These are phyloP conservation scores for Saturnia japonica DNA, from an alignment of 2,888 invertebrate species.

Conservation along the genomic window DNA sequence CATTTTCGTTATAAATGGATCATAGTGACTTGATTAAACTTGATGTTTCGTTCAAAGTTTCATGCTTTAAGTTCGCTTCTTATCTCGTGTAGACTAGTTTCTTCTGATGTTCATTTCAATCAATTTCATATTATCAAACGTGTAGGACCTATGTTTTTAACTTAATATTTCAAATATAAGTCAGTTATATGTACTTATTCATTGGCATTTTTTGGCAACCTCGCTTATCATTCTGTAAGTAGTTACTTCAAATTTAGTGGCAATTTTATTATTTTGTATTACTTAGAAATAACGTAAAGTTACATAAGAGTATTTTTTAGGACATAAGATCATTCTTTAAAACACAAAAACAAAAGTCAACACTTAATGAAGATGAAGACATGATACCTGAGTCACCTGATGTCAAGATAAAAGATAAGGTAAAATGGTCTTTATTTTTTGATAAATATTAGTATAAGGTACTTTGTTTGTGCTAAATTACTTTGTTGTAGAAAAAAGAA, in stretches of 20 bases:
- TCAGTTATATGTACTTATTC: neutral
- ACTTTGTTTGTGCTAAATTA: constrained; percentile 3
- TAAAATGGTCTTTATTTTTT: constrained; percentile 27
- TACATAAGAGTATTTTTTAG: constrained; percentile 53
- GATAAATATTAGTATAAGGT: neutral
- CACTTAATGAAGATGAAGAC: constrained; percentile 80
- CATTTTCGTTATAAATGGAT: too few relatives aligned
- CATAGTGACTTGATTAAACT: too few relatives aligned
- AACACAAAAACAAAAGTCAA: constrained; percentile 31
- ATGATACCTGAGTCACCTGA: constrained; percentile 82
- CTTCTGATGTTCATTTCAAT: too few relatives aligned
- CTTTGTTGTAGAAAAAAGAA: constrained; percentile 55
- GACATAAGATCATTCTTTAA: constrained; percentile 85
- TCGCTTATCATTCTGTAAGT: neutral
- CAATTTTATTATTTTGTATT: neutral
- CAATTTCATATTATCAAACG: too few relatives aligned
- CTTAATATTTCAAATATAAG: too few relatives aligned
- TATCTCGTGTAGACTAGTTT: too few relatives aligned
- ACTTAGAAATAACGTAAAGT: neutral
- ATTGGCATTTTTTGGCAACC: neutral
- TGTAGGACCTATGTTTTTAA: too few relatives aligned
- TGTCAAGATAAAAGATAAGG: constrained; percentile 74
- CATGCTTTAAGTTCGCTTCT: too few relatives aligned
- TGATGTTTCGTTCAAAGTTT: too few relatives aligned
- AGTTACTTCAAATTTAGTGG: neutral